Evolutionary conservation across 2,113 vertebrate species (phyloP), one percentile per base, ranked within the genome.

Genomic region (Odobenus rosmarus): DNA sequence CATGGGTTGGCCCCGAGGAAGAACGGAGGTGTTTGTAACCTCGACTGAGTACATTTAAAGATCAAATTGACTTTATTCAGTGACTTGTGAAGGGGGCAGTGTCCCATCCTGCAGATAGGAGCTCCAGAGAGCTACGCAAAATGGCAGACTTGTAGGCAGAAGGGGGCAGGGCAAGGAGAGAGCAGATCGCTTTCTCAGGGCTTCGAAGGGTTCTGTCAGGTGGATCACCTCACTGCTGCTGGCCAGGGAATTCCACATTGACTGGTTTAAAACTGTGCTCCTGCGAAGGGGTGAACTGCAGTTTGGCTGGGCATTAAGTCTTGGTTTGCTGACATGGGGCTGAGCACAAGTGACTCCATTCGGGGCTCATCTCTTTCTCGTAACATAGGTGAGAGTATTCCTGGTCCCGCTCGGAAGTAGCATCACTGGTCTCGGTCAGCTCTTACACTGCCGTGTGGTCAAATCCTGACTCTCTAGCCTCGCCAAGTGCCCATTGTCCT

Each of bases 401-500:
- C 2, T 8, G 21, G 81, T 31, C 42, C 36, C 42, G 4, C 59
- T 57, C n/a, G 7, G 55, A 28, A 61, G 28, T 21, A 9, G 76
- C 18, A 23, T 33, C 49, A 1, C 79, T 5, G 19, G 7, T 69
- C 57, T 53, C 33, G 7, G 69, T 23, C 39, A 15, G 67, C 28
- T 39, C 55, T 64, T 19, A 3, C 0, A 0, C 31, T 12, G 28
- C n/a, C n/a, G 11, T 24, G 71, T 26, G 26, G 69, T 77, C 39
- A 26, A 13, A 2, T 9, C 3, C 0, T 4, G 49, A 55, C 24
- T 19, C 21, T 33, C 33, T 5, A 1, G 53, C 36, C 24, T 15
- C 59, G 16, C 19, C 31, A 3, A 19, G 36, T 31, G 11, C 33
- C 36, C 36, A 0, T 49, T 55, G 31, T 69, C 81, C 88, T 26